Evolutionary conservation across 1,140 invertebrate species (phyloP), one percentile per base, ranked within the genome.

Genomic region (Macrosteles quadrilineatus): DNA sequence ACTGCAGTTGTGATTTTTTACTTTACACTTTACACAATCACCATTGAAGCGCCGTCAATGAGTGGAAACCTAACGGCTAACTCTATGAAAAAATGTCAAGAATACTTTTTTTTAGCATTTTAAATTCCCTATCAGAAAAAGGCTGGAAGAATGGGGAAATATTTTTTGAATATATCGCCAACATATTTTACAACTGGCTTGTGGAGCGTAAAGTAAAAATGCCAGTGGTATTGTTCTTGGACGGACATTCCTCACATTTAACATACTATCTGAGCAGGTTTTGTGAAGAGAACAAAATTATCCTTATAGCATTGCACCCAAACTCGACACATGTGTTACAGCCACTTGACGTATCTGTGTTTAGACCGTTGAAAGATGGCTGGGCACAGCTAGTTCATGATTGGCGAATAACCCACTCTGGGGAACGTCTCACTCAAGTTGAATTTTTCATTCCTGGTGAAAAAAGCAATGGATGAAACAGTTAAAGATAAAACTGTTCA

Each of bases 241-340:
- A 82, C 75, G 79, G 79, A 4, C 80, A 82, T 65, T 68, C 47
- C 23, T 78, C 76, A 43, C 79, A 83, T 68, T 32, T 79, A 55
- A 78, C 76, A n/a, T 66, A 80, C 9, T 23, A 76, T 14, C 12
- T 81, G 25, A 78, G 75, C 32, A 73, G 78, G 12, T 81, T 81
- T 72, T 83, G 82, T 67, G 31, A 43, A 1, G 71, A 78, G 67
- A 80, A 81, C 65, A 69, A 69, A 32, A 83, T 84, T 14, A 72
- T 79, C 30, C 69, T 83, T 30, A 65, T 82, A 14, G 76, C 77
- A 6, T 68, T 83, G 2, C 77, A 75, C 32, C 80, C 80, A 12
- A 83, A 83, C 73, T 73, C 79, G 2, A 82, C 80, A 2, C 80
- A 82, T 67, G 75, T 83, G 21, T 53, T 81, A 4, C 81, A 82